Percentiles rank a stretch among this genome's conserved stretches.
Evolutionary conservation across 1,140 invertebrate species (phyloP).

Genomic region (Solenopsis invicta): DNA sequence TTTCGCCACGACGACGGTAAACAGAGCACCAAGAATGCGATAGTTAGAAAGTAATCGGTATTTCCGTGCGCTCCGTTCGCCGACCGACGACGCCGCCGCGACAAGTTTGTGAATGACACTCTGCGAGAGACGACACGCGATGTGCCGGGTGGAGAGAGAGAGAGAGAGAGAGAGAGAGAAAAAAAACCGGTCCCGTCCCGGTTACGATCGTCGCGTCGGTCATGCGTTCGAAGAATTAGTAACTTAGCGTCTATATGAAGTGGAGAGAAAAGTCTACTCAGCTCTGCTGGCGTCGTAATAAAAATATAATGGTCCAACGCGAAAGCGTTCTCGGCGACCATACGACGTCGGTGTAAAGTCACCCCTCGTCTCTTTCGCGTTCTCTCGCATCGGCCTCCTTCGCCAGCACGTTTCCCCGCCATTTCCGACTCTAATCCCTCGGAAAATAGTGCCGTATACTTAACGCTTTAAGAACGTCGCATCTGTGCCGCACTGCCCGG

Average conservation of each 20-base stretch:
- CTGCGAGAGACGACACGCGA: neutral
- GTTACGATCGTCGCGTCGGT: conserved; percentile 37
- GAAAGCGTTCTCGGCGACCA: conserved; percentile 15
- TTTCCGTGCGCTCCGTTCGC: neutral
- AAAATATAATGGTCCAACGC: conserved; percentile 67
- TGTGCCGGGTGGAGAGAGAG: no score
- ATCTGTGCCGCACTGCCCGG: conserved; percentile 67
- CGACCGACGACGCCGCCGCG: neutral
- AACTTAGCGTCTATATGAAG: conserved; percentile 14
- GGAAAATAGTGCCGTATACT: conserved; percentile 74
- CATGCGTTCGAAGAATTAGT: conserved; percentile 62
- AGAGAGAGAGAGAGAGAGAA: neutral
- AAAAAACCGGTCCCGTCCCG: neutral
- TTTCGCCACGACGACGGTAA: neutral
- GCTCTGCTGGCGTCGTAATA: conserved; percentile 56
- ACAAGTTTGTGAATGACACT: neutral
- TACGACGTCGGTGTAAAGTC: conserved; percentile 54
- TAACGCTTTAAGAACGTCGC: conserved; percentile 75
- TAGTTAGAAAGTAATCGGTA: conserved; percentile 46
- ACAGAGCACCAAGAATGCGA: conserved; percentile 21
- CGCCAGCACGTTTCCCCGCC: conserved; percentile 40
- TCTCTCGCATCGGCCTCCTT: conserved; percentile 10
- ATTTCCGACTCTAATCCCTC: conserved; percentile 74
- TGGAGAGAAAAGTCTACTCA: conserved; percentile 53
- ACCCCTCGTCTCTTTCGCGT: conserved; percentile 17